A percentile compares a stretch with the other conserved stretches of the same genome.
Conservation (phyloP, 35 echinoderm and acorn worm species). For the Amphiura filiformis region DNA sequence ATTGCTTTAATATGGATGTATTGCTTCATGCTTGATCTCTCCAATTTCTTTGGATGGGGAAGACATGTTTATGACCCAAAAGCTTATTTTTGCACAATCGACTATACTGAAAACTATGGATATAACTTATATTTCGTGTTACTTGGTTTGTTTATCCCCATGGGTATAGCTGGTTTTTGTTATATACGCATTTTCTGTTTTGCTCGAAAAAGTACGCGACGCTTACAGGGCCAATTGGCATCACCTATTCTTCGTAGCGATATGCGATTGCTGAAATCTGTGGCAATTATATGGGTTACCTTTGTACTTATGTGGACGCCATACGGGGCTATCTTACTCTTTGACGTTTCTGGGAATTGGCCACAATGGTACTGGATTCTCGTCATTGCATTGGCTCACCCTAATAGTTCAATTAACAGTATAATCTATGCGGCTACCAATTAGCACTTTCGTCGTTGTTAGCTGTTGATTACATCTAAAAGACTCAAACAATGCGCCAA, state of each 20-base stretch:
- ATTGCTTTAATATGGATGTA: background rate
- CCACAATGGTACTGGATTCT: slow-evolving; percentile 45
- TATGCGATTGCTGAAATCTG: slow-evolving; percentile 39
- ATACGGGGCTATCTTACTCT: slow-evolving; percentile 52
- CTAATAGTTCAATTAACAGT: slow-evolving; percentile 74
- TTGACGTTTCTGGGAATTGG: slow-evolving; percentile 50
- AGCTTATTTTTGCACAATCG: background rate
- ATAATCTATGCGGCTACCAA: too few species aligned
- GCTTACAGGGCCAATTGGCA: background rate
- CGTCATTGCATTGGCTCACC: slow-evolving; percentile 52
- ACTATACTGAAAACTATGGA: background rate
- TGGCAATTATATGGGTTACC: slow-evolving; percentile 52
- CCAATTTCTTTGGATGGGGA: background rate
- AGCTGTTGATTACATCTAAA: background rate
- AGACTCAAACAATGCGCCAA: too few species aligned
- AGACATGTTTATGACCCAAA: background rate
- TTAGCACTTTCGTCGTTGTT: slow-evolving; percentile 59
- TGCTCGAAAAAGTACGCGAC: background rate
- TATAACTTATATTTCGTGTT: background rate
- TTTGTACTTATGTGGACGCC: slow-evolving; percentile 84
- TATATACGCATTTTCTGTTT: background rate
- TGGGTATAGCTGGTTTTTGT: background rate
- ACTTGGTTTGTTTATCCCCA: background rate
- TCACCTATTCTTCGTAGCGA: too few species aligned
- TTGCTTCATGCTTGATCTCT: background rate